phyloP scores from a whole-genome alignment of 2,888 invertebrate genomes.

The Parnassius smintheus region DNA sequence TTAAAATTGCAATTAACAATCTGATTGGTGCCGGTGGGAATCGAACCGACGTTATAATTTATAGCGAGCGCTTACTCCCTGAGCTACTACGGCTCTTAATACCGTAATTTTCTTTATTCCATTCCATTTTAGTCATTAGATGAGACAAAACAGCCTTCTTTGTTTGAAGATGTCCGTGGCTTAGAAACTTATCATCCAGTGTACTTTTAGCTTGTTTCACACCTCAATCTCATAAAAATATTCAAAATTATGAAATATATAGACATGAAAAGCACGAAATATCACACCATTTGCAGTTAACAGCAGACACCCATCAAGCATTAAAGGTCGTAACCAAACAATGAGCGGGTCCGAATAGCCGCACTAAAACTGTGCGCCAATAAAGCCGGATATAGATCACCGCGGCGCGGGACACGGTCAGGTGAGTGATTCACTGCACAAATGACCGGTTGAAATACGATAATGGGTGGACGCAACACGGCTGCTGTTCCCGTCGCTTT shows the following conservation, averaged over 20 bases:
- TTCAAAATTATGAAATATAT: background rate
- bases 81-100: too few species aligned
- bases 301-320: slow-evolving; percentile 2
- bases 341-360: slow-evolving; percentile 3
- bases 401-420: slow-evolving; percentile 32
- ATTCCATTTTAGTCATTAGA: too few species aligned
- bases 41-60: too few species aligned
- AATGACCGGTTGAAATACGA: slow-evolving; percentile 46
- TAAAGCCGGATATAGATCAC: slow-evolving; percentile 26
- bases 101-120: too few species aligned
- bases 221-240: too few species aligned
- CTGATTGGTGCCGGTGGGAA: too few species aligned
- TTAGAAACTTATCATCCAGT: too few species aligned
- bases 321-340: slow-evolving; percentile 16
- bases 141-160: too few species aligned
- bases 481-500: background rate
- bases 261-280: background rate
- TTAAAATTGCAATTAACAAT: too few species aligned
- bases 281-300: background rate
- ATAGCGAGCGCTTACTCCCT: too few species aligned
- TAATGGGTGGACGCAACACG: slow-evolving; percentile 35
- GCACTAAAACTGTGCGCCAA: slow-evolving; percentile 27
- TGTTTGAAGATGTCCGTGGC: too few species aligned
- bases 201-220: too few species aligned
- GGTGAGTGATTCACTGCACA: slow-evolving; percentile 48